These are phyloP conservation scores for Brachionus paranguensis DNA, from an alignment of 1,140 invertebrate genomes.

Conservation along the genomic window DNA sequence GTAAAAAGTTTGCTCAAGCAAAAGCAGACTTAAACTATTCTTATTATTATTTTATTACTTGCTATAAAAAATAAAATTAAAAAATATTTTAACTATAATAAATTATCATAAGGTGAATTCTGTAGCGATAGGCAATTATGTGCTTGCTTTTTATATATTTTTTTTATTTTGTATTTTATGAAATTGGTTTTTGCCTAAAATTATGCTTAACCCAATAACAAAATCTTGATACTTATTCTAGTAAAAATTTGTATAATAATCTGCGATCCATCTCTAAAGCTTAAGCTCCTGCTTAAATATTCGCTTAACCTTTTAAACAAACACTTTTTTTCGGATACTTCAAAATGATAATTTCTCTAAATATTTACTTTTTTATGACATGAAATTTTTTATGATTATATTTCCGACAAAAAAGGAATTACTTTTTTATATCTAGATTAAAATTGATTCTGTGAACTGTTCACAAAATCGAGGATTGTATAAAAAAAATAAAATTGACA, in stretches of 20 bases:
- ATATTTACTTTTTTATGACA: not conserved
- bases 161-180: not conserved
- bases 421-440: not conserved
- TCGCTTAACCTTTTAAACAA: constrained; percentile 20
- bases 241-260: not conserved
- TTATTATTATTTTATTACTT: constrained; percentile 16
- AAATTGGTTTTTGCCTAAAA: not conserved
- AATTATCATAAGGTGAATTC: not conserved
- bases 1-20: not conserved
- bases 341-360: not conserved
- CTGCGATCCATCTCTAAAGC: not conserved
- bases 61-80: constrained; percentile 4
- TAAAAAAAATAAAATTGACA: not conserved
- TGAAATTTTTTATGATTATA: not conserved
- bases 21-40: not conserved
- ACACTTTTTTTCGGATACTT: not conserved
- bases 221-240: not conserved
- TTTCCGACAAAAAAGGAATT: not conserved
- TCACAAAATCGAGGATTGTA: not conserved
- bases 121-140: not conserved
- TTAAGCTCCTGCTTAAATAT: not conserved
- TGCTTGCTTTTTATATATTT: not conserved
- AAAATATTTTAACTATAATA: constrained; percentile 19
- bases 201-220: constrained; percentile 7
- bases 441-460: not conserved